These are phyloP conservation scores for Phyllostomus hastatus DNA, from an alignment of 2,113 vertebrate genomes.

Conservation along the genomic window DNA sequence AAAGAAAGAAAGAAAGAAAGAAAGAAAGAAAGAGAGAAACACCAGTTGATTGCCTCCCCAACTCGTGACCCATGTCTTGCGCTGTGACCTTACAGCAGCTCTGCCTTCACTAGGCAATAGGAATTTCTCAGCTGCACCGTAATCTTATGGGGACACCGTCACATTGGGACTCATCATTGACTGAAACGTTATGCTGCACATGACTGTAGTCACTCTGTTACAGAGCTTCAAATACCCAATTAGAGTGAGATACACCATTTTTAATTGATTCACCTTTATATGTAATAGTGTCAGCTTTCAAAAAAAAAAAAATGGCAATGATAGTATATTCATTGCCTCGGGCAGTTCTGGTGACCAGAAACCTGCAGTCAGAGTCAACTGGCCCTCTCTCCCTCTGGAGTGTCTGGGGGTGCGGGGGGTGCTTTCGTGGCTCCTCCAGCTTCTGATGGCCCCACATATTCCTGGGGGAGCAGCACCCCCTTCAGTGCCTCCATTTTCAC, in stretches of 20 bases:
- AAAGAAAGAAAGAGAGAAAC: too few species aligned
- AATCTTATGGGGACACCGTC: not conserved
- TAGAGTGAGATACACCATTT: not conserved
- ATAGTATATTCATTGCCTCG: not conserved
- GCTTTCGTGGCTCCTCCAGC: too few species aligned
- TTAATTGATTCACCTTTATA: not conserved
- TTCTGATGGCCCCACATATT: too few species aligned
- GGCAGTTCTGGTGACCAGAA: not conserved
- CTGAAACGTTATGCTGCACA: fast-evolving
- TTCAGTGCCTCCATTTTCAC: not conserved
- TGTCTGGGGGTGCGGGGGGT: too few species aligned
- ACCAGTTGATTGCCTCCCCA: too few species aligned
- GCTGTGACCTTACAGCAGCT: not conserved
- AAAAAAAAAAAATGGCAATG: not conserved
- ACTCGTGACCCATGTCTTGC: not conserved
- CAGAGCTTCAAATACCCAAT: not conserved
- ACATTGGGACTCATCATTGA: not conserved
- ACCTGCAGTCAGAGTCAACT: too few species aligned
- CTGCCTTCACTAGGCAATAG: too few species aligned
- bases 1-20: too few species aligned
- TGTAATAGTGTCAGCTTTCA: not conserved
- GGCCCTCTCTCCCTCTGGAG: too few species aligned
- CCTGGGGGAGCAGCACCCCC: too few species aligned
- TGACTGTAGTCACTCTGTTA: not conserved
- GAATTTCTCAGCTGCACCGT: not conserved